These are phyloP conservation scores for Salvelinus namaycush DNA, from an alignment of 2,113 vertebrate species.

Conservation along the genomic window DNA sequence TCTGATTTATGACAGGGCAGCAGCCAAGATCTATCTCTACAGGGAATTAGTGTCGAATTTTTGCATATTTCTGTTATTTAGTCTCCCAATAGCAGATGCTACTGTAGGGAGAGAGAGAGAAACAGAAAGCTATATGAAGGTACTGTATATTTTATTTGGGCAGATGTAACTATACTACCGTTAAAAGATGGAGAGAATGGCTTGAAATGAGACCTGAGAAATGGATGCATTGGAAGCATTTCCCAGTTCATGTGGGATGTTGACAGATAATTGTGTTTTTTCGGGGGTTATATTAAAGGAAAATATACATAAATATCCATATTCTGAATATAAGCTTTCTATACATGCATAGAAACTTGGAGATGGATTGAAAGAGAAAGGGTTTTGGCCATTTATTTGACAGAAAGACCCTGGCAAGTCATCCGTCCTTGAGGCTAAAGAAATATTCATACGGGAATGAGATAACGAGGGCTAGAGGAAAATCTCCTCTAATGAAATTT, in stretches of 20 bases:
- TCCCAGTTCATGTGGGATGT: slow-evolving; percentile 56
- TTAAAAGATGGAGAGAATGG: slow-evolving; percentile 62
- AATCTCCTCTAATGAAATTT: slow-evolving; percentile 85
- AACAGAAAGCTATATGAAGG: slow-evolving; percentile 74
- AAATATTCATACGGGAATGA: slow-evolving; percentile 77
- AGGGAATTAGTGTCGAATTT: slow-evolving; percentile 99
- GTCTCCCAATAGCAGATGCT: slow-evolving; percentile 99
- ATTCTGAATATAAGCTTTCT: slow-evolving; percentile 22
- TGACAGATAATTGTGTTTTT: slow-evolving; percentile 52
- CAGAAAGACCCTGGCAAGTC: slow-evolving; percentile 69
- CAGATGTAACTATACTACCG: slow-evolving; percentile 63
- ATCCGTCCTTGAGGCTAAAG: slow-evolving; percentile 77
- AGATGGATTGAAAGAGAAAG: slow-evolving; percentile 34
- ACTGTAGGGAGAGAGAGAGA: slow-evolving; percentile 59
- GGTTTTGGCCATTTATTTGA: slow-evolving; percentile 62
- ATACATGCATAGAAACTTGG: slow-evolving; percentile 30
- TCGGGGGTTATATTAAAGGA: slow-evolving; percentile 23
- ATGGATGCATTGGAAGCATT: slow-evolving; percentile 54
- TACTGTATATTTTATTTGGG: slow-evolving; percentile 69
- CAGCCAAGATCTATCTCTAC: slow-evolving; percentile 99
- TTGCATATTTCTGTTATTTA: slow-evolving; percentile 99
- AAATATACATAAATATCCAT: slow-evolving; percentile 54
- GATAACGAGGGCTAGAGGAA: slow-evolving; percentile 80
- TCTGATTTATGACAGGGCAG: slow-evolving; percentile 99
- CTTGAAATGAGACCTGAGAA: slow-evolving; percentile 51